Conservation (phyloP, 2,888 invertebrate species). For the Teleogryllus oceanicus region DNA sequence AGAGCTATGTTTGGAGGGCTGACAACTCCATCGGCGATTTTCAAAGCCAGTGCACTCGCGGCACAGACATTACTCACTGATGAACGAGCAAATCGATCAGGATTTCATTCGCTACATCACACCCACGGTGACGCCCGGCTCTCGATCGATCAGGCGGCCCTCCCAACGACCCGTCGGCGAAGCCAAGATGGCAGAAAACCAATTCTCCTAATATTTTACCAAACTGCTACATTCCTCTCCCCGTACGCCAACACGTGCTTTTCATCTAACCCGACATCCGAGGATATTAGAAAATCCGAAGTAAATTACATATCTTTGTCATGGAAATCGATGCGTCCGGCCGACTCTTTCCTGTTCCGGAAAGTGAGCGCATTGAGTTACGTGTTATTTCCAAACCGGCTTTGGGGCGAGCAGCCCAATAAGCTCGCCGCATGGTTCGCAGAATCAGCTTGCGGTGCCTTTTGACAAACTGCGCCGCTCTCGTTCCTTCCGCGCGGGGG, state of each 20-base stretch:
- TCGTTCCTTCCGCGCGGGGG: no score
- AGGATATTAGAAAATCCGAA: neutral
- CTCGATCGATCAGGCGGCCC: neutral
- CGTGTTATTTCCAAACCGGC: no score
- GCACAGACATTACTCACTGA: neutral
- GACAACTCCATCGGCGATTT: neutral
- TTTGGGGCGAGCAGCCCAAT: no score
- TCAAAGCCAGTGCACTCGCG: neutral
- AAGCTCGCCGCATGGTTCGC: no score
- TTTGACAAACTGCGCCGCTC: no score
- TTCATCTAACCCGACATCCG: neutral
- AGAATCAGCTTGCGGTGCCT: no score
- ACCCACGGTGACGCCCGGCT: neutral
- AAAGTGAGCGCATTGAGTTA: no score
- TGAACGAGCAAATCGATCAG: neutral
- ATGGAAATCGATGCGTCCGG: no score
- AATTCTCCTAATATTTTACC: constrained; percentile 18
- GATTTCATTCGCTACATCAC: neutral
- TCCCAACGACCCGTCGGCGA: neutral
- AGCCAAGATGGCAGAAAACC: constrained; percentile 1
- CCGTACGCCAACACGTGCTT: neutral
- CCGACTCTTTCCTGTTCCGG: no score
- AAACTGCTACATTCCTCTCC: neutral
- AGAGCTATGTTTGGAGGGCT: neutral
- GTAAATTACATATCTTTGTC: neutral